A percentile compares a stretch with the other conserved stretches of the same genome.
Evolutionary conservation across 2,888 invertebrate species (phyloP).

Genomic region (Orthonychiurus folsomi): DNA sequence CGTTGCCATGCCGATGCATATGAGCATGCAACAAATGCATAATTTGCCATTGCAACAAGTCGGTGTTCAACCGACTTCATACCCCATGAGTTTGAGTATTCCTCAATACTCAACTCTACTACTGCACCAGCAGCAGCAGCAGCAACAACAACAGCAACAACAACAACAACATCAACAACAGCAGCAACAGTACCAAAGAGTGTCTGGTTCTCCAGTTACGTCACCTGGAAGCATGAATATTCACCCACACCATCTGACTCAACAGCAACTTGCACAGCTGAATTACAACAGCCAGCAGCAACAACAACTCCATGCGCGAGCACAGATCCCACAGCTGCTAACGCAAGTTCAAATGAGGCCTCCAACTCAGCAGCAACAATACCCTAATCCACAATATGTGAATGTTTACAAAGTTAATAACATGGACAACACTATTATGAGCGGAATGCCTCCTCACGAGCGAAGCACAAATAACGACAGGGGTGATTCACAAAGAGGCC

Average conservation of each 20-base stretch:
- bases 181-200: not conserved
- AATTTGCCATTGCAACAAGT: not conserved
- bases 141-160: conserved; percentile 9
- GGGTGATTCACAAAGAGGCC: not conserved
- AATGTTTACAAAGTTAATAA: not conserved
- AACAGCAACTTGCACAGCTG: not conserved
- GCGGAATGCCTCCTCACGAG: not conserved
- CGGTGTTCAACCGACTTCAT: not conserved
- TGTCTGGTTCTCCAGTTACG: not conserved
- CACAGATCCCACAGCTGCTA: not conserved
- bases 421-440: not conserved
- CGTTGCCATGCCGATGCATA: not conserved
- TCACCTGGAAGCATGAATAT: not conserved
- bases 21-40: not conserved
- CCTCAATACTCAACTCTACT: conserved; percentile 2
- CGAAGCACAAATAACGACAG: not conserved
- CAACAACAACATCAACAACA: conserved; percentile 1
- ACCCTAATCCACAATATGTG: not conserved
- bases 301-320: not conserved
- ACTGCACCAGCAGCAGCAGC: conserved; percentile 5
- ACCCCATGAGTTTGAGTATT: not conserved
- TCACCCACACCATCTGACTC: too few species aligned
- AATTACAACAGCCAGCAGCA: not conserved
- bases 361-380: not conserved
- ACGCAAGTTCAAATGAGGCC: not conserved